Conservation (phyloP, 2,113 vertebrate species). For the Etheostoma spectabile region DNA sequence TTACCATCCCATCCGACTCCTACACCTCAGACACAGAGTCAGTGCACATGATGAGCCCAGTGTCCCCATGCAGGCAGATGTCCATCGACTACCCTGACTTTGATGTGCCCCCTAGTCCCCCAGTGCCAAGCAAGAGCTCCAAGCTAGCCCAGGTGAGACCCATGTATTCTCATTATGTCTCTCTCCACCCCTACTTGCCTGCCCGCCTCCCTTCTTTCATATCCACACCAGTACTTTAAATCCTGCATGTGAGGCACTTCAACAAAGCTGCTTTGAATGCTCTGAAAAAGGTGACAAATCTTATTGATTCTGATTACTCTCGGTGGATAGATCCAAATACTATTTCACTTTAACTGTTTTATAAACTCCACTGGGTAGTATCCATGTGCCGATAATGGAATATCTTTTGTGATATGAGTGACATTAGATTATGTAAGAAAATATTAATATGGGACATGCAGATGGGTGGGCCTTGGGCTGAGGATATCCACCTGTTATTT, state of each 20-base stretch:
- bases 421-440: too few species aligned
- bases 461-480: too few species aligned
- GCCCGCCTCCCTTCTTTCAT: constrained; percentile 40
- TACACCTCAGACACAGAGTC: constrained; percentile 73
- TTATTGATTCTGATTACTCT: not conserved
- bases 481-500: too few species aligned
- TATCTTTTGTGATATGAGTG: too few species aligned
- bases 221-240: constrained; percentile 48
- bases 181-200: constrained; percentile 27
- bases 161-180: constrained; percentile 44
- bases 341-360: not conserved
- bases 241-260: constrained; percentile 63
- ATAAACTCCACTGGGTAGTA: too few species aligned
- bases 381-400: too few species aligned
- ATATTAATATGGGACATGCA: too few species aligned
- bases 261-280: constrained; percentile 67
- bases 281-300: constrained; percentile 60
- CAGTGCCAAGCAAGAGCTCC: constrained; percentile 67
- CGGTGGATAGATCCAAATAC: not conserved
- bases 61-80: constrained; percentile 91
- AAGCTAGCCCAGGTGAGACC: constrained; percentile 86
- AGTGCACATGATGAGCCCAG: constrained; percentile 78
- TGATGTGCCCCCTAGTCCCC: constrained; percentile 80
- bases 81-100: constrained; percentile 90
- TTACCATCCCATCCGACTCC: constrained; percentile 59